These are phyloP conservation scores for Taxidea taxus DNA, from an alignment of 2,113 vertebrate species.

Conservation along the genomic window DNA sequence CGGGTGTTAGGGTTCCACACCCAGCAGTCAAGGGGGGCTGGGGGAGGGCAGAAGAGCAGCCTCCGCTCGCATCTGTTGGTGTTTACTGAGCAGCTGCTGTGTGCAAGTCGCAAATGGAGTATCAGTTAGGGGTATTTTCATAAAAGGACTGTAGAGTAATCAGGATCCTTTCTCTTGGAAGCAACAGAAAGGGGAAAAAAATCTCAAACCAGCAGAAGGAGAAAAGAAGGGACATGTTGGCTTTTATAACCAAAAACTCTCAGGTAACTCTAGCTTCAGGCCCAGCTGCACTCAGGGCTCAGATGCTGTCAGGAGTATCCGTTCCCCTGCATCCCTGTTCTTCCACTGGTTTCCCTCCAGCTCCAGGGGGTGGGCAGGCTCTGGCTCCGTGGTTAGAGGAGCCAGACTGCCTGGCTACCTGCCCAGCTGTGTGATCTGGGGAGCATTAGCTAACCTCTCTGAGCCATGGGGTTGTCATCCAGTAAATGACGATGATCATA, in stretches of 20 bases:
- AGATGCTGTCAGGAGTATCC: not conserved
- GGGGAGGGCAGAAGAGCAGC: not conserved
- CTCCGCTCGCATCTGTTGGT: not conserved
- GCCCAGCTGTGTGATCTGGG: not conserved
- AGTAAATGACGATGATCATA: not conserved
- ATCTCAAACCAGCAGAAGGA: not conserved
- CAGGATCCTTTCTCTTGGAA: constrained; percentile 3
- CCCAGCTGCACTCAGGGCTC: not conserved
- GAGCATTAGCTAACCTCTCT: not conserved
- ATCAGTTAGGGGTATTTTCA: constrained; percentile 14
- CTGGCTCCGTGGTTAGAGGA: not conserved
- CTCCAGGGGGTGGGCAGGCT: not conserved
- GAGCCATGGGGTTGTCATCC: not conserved
- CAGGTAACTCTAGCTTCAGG: not conserved
- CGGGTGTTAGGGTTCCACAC: constrained; percentile 6
- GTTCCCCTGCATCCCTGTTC: not conserved
- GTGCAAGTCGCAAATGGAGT: not conserved
- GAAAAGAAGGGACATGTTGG: not conserved
- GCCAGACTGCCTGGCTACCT: constrained; percentile 1
- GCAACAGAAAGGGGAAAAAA: not conserved
- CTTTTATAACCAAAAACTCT: not conserved
- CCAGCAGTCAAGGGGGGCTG: not conserved
- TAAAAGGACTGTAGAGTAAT: not conserved
- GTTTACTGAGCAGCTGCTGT: not conserved
- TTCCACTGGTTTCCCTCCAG: not conserved